Base-by-base conservation (phyloP, 1,140 invertebrate genomes). In the Conus ventricosus region DNA sequence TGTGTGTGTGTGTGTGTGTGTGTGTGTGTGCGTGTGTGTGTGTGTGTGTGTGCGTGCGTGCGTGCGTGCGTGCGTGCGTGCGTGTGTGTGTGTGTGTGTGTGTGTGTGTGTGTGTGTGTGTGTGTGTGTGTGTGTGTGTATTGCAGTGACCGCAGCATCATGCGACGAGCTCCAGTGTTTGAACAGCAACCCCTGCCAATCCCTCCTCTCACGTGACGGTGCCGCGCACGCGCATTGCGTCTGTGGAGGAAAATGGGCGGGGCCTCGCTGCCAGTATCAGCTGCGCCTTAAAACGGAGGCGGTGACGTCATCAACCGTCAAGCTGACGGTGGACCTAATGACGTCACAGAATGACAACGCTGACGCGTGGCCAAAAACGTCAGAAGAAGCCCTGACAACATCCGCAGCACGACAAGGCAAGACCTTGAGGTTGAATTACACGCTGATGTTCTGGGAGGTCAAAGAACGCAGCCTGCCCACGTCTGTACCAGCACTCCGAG, bases 131-230 rank as follows among this genome's bases (percentile, higher is more conserved):
- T 60, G 57, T 60, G 57, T 4, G 57, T 60, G 57, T 60, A 4
- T 60, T 60, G 1, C 63, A 85, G 84, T 54, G 27, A 11, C 25
- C 23, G 60, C 63, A 53, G 23, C 71, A 71, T 75, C 84, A 39
- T 85, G 84, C n/a, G 84, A 85, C n/a, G 84, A 85, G 25, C 84
- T 85, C 5, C 84, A 85, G 27, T 85, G 84, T 54, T 63, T 75
- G 63, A 71, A 85, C 84, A 85, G 84, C 84, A 85, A 85, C 84
- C 84, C 84, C 51, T 85, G 84, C 53, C 84, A 85, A n/a, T 53
- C 84, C 51, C 4, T 76, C 60, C 5, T 71, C 67, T 5, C 60
- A 10, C 84, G 71, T 51, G 84, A 75, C 84, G 53, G 75, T 67
- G 25, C 20, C 13, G 76, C 84, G 63, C 84, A 85, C 23, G 84